Percentiles rank a stretch among this genome's conserved stretches.
These are phyloP conservation scores for Spatulosminthurus flaviceps DNA, from an alignment of 2,888 invertebrate genomes.

Conservation along the genomic window DNA sequence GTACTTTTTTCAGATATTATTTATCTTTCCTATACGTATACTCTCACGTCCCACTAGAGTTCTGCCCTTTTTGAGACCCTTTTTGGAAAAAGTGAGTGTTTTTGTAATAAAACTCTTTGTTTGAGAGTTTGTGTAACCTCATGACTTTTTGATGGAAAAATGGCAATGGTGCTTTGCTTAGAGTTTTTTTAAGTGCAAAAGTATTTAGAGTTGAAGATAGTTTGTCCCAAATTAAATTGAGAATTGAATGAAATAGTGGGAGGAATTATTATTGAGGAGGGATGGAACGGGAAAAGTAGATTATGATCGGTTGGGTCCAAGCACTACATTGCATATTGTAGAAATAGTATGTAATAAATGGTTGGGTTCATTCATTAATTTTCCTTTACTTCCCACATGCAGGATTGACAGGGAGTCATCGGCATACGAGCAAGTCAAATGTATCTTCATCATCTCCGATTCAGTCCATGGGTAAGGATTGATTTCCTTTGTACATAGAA, in stretches of 20 bases:
- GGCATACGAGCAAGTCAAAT: conserved; percentile 56
- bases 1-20: background rate
- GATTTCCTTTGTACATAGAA: background rate
- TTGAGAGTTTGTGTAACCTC: too few relatives aligned
- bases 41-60: too few relatives aligned
- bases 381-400: conserved; percentile 12
- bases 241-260: background rate
- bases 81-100: too few relatives aligned
- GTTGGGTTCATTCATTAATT: conserved; percentile 5
- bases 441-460: conserved; percentile 58
- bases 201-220: too few relatives aligned
- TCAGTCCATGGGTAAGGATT: conserved; percentile 56
- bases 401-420: conserved; percentile 57
- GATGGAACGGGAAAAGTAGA: background rate
- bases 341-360: conserved; percentile 16
- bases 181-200: too few relatives aligned
- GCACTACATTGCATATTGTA: background rate
- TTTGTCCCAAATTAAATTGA: too few relatives aligned
- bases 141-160: too few relatives aligned
- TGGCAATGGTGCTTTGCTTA: too few relatives aligned
- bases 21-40: too few relatives aligned
- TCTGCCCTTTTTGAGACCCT: too few relatives aligned
- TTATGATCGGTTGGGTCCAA: conserved; percentile 4
- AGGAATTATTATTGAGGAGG: background rate
- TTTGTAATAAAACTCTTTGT: too few relatives aligned